Evolutionary conservation across 2,797 vertebrate species (phyloP).

Genomic region (Macropodus opercularis): DNA sequence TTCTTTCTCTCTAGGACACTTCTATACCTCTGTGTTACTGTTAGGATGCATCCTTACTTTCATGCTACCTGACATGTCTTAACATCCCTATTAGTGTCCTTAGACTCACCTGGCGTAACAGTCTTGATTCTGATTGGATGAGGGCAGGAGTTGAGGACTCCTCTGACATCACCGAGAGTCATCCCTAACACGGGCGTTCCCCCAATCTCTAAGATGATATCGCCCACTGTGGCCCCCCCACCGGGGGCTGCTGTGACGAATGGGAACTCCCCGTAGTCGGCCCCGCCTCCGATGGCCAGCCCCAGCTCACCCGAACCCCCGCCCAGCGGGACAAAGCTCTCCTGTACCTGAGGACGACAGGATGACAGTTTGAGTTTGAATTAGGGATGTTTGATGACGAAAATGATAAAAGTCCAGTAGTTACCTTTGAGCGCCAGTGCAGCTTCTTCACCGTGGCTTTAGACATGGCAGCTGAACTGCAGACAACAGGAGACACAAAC

Average conservation of each 20-base stretch:
- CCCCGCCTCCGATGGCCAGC: conserved; percentile 80
- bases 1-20: too few relatives aligned
- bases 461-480: conserved; percentile 77
- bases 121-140: conserved; percentile 85
- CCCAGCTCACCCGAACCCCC: conserved; percentile 79
- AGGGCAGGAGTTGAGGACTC: conserved; percentile 82
- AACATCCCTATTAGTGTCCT: too few relatives aligned
- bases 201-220: conserved; percentile 83
- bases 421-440: conserved; percentile 83
- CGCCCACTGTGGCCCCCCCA: conserved; percentile 79
- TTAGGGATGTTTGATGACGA: too few relatives aligned
- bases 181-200: conserved; percentile 83
- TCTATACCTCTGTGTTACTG: too few relatives aligned
- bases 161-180: conserved; percentile 83
- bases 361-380: not conserved
- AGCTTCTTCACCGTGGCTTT: conserved; percentile 82
- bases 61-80: too few relatives aligned
- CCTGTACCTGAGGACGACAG: conserved; percentile 71
- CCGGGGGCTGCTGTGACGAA: conserved; percentile 79
- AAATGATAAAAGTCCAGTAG: fast-evolving
- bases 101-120: conserved; percentile 77
- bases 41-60: too few relatives aligned
- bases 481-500: conserved; percentile 19
- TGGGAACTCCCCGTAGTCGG: conserved; percentile 84
- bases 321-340: conserved; percentile 80